Evolutionary conservation across 2,797 vertebrate species (phyloP).

Genomic region (Simalia tracyae): DNA sequence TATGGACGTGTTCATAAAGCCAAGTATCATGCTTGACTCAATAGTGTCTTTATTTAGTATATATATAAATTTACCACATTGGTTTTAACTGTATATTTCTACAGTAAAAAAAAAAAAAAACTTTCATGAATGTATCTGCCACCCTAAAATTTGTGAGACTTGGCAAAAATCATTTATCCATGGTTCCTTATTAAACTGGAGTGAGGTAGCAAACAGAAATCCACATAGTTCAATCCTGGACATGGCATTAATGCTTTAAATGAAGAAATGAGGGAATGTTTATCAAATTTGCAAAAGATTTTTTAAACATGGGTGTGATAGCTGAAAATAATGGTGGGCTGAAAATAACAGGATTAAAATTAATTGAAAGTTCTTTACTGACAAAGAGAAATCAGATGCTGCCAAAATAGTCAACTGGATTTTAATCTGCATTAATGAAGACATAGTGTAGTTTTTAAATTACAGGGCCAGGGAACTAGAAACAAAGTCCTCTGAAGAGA

Average conservation of each 20-base stretch:
- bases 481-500: background rate
- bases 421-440: background rate
- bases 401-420: background rate
- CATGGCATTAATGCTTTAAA: background rate
- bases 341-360: background rate
- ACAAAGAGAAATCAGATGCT: background rate
- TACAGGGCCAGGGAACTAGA: background rate
- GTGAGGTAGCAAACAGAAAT: background rate
- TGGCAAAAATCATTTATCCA: background rate
- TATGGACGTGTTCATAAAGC: background rate
- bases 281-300: background rate
- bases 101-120: background rate
- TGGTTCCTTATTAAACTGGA: background rate
- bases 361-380: background rate
- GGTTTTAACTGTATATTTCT: background rate
- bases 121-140: background rate
- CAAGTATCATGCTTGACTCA: background rate
- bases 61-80: background rate
- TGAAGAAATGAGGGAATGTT: background rate
- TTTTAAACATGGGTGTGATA: background rate
- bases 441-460: background rate
- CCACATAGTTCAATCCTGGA: background rate
- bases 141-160: background rate
- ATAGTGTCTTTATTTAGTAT: background rate
- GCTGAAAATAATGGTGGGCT: background rate